phyloP scores from a whole-genome alignment of 2,797 vertebrate genomes.

The Chelon auratus region DNA sequence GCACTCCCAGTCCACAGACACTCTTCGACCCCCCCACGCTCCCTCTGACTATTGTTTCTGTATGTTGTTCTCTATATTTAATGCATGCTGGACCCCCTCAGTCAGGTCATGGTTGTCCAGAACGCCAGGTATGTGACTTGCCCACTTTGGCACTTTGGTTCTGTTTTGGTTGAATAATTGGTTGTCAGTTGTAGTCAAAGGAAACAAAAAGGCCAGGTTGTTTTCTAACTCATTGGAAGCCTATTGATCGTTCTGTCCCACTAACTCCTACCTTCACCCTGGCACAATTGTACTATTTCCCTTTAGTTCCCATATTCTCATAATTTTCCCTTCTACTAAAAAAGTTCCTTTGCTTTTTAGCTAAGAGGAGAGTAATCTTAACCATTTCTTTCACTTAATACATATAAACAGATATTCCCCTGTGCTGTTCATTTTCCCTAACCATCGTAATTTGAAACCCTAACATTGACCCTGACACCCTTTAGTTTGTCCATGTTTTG shows the following conservation, averaged over 20 bases:
- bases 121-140: slow-evolving; percentile 97
- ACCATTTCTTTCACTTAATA: slow-evolving; percentile 45
- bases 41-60: slow-evolving; percentile 85
- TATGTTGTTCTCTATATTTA: slow-evolving; percentile 86
- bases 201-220: slow-evolving; percentile 38
- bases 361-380: slow-evolving; percentile 21
- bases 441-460: slow-evolving; percentile 53
- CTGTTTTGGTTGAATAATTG: slow-evolving; percentile 68
- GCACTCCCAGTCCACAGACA: slow-evolving; percentile 58
- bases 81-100: slow-evolving; percentile 91
- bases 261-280: slow-evolving; percentile 55
- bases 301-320: slow-evolving; percentile 28
- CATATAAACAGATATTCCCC: slow-evolving; percentile 33
- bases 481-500: slow-evolving; percentile 63
- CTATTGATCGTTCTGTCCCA: slow-evolving; percentile 40
- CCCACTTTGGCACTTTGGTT: slow-evolving; percentile 71
- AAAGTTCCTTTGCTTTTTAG: slow-evolving; percentile 24
- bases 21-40: slow-evolving; percentile 57
- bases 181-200: slow-evolving; percentile 68
- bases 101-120: slow-evolving; percentile 99
- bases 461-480: slow-evolving; percentile 43
- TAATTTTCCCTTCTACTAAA: slow-evolving; percentile 45
- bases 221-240: slow-evolving; percentile 33
- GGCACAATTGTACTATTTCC: slow-evolving; percentile 36
- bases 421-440: slow-evolving; percentile 55